phyloP scores from a whole-genome alignment of 2,797 vertebrate genomes.

The Neopelma chrysocephalum region DNA sequence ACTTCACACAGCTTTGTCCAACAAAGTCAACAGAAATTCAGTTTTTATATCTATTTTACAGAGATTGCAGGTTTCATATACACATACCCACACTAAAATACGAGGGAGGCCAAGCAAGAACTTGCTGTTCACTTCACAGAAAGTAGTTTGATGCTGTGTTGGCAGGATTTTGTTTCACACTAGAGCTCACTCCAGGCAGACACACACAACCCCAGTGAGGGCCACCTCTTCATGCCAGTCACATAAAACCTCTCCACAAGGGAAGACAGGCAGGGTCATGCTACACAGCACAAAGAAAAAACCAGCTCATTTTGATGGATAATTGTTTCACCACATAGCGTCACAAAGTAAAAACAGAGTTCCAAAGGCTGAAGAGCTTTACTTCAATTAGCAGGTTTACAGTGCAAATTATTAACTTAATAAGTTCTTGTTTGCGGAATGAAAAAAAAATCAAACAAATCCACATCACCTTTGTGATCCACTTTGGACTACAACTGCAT shows the following conservation, averaged over 20 bases:
- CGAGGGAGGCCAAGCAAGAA: not conserved
- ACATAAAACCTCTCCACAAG: not conserved
- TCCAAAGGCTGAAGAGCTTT: not conserved
- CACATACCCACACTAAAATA: not conserved
- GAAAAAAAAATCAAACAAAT: not conserved
- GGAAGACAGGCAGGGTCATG: not conserved
- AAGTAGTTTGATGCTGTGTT: not conserved
- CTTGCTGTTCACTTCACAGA: not conserved
- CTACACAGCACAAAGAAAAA: not conserved
- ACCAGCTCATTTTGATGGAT: not conserved
- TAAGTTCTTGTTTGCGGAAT: not conserved
- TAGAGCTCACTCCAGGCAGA: not conserved
- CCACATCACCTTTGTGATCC: not conserved
- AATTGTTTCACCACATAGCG: rapidly evolving
- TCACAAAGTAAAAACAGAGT: not conserved
- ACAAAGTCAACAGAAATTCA: not conserved
- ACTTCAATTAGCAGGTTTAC: not conserved
- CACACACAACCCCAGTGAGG: not conserved
- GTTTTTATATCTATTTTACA: not conserved
- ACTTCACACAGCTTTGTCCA: not conserved
- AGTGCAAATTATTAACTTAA: not conserved
- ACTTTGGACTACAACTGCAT: not conserved
- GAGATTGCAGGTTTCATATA: not conserved
- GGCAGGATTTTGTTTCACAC: not conserved
- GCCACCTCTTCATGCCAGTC: not conserved